These are phyloP conservation scores for Cryptops parisi DNA, from an alignment of 2,888 invertebrate genomes.

Conservation along the genomic window DNA sequence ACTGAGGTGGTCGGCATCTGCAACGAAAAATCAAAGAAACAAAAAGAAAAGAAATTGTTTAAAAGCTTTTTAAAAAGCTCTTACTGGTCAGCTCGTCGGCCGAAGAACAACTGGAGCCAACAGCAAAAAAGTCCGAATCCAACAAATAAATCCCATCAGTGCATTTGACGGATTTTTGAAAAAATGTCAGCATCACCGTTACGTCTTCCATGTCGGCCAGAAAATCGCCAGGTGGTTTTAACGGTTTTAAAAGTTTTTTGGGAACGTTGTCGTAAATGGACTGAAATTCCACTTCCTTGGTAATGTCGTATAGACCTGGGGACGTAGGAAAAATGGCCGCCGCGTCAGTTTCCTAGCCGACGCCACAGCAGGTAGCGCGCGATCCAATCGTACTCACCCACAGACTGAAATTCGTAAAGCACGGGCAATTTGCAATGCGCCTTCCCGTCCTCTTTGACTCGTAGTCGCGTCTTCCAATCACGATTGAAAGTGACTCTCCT, in stretches of 20 bases:
- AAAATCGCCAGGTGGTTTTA: conserved; percentile 3
- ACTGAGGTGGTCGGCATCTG: conserved; percentile 5
- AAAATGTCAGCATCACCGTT: conserved; percentile 5
- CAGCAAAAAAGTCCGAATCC: conserved; percentile 6
- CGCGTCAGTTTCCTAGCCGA: too few relatives aligned
- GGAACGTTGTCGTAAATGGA: conserved; percentile 4
- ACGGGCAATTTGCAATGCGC: conserved; percentile 8
- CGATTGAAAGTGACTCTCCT: conserved; percentile 10
- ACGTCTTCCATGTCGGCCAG: conserved; percentile 5
- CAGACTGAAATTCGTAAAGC: conserved; percentile 10
- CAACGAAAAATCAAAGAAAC: not conserved
- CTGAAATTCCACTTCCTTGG: conserved; percentile 6
- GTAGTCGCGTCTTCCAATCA: conserved; percentile 8
- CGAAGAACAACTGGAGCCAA: not conserved
- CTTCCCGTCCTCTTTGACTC: conserved; percentile 10
- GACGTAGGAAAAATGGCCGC: too few relatives aligned
- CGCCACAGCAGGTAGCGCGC: too few relatives aligned
- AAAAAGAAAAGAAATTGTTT: not conserved
- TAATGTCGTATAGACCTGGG: conserved; percentile 9
- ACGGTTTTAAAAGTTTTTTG: conserved; percentile 7
- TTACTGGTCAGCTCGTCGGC: conserved; percentile 3
- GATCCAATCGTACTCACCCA: conserved; percentile 13
- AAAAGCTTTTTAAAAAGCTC: too few relatives aligned
- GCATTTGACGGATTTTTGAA: not conserved
- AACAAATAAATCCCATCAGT: not conserved